These are phyloP conservation scores for Climacteris rufus DNA, from an alignment of 2,113 vertebrate genomes.

Conservation along the genomic window DNA sequence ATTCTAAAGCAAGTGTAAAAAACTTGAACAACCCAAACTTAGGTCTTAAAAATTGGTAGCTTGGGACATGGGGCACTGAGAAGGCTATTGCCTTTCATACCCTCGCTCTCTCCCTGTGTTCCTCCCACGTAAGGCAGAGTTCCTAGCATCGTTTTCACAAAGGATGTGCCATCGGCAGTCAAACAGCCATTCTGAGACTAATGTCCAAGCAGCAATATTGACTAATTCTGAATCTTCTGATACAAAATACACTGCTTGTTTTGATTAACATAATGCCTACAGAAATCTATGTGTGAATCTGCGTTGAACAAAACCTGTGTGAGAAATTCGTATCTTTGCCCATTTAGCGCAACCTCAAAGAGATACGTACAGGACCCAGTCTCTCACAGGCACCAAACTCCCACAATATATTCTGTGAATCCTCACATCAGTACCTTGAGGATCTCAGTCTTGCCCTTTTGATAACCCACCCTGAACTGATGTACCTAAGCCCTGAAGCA, in stretches of 20 bases:
- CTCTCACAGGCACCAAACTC: neutral
- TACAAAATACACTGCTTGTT: neutral
- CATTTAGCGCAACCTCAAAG: neutral
- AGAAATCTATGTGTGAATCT: neutral
- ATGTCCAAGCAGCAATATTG: neutral
- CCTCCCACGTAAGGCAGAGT: neutral
- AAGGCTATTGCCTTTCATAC: neutral
- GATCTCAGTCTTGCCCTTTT: neutral
- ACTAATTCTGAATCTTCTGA: neutral
- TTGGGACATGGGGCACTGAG: neutral
- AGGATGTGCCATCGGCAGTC: neutral
- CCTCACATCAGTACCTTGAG: neutral
- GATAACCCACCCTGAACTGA: neutral
- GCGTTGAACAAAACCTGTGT: neutral
- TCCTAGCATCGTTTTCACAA: neutral
- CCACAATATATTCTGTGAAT: neutral
- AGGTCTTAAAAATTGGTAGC: neutral
- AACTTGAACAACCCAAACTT: neutral
- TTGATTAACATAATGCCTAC: neutral
- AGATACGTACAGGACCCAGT: fast-evolving
- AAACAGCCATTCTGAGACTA: neutral
- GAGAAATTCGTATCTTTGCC: neutral
- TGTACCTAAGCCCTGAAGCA: neutral
- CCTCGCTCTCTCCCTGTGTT: neutral
- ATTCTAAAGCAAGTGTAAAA: neutral